Percentiles rank a stretch among this genome's conserved stretches.
Evolutionary conservation across 2,797 vertebrate species (phyloP).

Genomic region (Glossophaga mutica): DNA sequence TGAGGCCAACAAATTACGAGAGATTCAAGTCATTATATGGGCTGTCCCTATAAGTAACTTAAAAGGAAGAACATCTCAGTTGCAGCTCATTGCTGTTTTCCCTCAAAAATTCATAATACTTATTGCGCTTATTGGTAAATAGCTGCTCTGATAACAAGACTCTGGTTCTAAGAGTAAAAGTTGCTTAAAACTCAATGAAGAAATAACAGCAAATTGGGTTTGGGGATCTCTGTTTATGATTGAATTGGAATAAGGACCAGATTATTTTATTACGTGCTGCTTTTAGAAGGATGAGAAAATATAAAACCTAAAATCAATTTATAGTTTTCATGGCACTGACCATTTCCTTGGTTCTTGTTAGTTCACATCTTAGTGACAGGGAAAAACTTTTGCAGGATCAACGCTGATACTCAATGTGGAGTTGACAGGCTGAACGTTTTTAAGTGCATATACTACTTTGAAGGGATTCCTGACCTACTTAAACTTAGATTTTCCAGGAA

Average conservation of each 20-base stretch:
- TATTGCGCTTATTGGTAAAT: constrained; percentile 43
- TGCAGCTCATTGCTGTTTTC: background rate
- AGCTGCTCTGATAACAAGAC: constrained; percentile 51
- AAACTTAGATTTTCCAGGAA: constrained; percentile 15
- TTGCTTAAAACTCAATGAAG: constrained; percentile 44
- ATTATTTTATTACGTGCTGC: constrained; percentile 50
- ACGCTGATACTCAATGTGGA: constrained; percentile 52
- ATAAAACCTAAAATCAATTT: constrained; percentile 65
- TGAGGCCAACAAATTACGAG: background rate
- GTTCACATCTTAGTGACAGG: background rate
- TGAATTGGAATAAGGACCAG: constrained; percentile 30
- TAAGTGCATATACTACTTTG: constrained; percentile 21
- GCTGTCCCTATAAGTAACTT: background rate
- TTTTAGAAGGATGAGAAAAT: constrained; percentile 55
- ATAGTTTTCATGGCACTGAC: constrained; percentile 30
- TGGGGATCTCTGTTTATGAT: constrained; percentile 50
- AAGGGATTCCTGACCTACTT: constrained; percentile 65
- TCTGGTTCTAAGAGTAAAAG: constrained; percentile 33
- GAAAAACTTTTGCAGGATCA: constrained; percentile 48
- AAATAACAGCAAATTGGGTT: constrained; percentile 56
- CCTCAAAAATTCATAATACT: constrained; percentile 38
- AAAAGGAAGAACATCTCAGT: background rate
- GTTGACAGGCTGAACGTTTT: constrained; percentile 51
- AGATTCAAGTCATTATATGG: background rate
- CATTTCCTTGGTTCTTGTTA: constrained; percentile 44